A percentile compares a stretch with the other conserved stretches of the same genome.
Evolutionary conservation across 1,140 invertebrate species (phyloP).

Genomic region (Caenorhabditis elegans): DNA sequence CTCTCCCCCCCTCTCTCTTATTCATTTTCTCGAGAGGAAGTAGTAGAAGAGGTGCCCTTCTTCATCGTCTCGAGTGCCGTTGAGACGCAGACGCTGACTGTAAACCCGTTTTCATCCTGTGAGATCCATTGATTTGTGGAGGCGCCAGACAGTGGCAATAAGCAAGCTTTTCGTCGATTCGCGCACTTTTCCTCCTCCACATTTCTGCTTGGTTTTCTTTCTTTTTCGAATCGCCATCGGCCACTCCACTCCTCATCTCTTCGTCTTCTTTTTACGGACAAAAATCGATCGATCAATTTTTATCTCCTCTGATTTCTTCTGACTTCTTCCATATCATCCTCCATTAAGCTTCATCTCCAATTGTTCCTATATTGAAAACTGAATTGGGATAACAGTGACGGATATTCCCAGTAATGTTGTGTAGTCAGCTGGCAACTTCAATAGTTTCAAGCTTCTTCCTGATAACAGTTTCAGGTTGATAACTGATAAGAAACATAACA

Average conservation of each 20-base stretch:
- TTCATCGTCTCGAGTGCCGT: not conserved
- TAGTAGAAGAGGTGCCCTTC: not conserved
- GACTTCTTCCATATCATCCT: not conserved
- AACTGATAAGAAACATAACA: not conserved
- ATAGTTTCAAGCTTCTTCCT: not conserved
- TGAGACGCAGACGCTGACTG: not conserved
- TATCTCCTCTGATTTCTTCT: not conserved
- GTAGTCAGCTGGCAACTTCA: not conserved
- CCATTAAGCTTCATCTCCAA: not conserved
- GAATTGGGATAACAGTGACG: too few species aligned
- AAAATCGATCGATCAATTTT: not conserved
- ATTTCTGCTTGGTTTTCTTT: conserved; percentile 30
- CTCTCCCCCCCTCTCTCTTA: too few species aligned
- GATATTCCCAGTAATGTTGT: not conserved
- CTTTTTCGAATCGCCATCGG: conserved; percentile 28
- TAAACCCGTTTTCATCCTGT: not conserved
- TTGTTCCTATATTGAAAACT: too few species aligned
- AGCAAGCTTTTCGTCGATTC: conserved; percentile 27
- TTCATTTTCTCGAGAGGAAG: not conserved
- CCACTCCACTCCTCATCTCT: not conserved
- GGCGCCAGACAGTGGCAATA: conserved; percentile 8
- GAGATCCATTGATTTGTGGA: not conserved
- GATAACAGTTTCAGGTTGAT: not conserved
- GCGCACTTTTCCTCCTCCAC: conserved; percentile 31
- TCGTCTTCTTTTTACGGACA: conserved; percentile 9